Evolutionary conservation across 2,888 invertebrate genomes (phyloP), one percentile per base, ranked within the genome.

Genomic region (Leucophenga montana): DNA sequence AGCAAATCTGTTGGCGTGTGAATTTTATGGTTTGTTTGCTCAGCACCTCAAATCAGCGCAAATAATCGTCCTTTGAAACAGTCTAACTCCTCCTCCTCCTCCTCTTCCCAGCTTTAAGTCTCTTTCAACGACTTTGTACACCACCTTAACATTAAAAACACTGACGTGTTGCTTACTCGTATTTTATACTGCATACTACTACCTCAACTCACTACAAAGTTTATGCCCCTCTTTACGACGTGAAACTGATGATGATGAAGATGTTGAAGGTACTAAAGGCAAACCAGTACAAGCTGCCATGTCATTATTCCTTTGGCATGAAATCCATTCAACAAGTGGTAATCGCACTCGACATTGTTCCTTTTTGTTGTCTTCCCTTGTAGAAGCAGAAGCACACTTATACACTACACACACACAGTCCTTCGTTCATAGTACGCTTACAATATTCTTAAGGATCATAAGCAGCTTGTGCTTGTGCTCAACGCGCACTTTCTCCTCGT

Each of bases 321-420:
- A 61, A 65, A 18, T 73, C 77, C 74, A 74, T 73, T 84, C 85
- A 85, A 85, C 84, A 85, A 85, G 84, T 85, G 85, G 75, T 78
- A 83, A 81, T 79, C 79, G 77, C 74, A 72, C 71, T 62, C 67
- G 71, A 70, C 82, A 74, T 76, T 82, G 82, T 77, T 80, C 80
- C 76, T 73, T 72, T 33, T 66, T 69, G 69, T 71, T 68, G 67
- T 66, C 44, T 71, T 62, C 56, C 50, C 50, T 39, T 27, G 46
- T 66, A n/a, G n/a, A n/a, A n/a, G n/a, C n/a, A n/a, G n/a, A n/a
- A n/a, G n/a, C n/a, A 50, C 64, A 54, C 48, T 39, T 69, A 66
- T 68, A 73, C 13, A 22, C 57, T 53, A 66, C 44, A 20, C 13
- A 44, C 48, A 31, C 54, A 66, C 67, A 73, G 66, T 67, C 70